Evolutionary conservation across 2,888 invertebrate genomes (phyloP), one percentile per base, ranked within the genome.

Genomic region (Antheraea assamensis): DNA sequence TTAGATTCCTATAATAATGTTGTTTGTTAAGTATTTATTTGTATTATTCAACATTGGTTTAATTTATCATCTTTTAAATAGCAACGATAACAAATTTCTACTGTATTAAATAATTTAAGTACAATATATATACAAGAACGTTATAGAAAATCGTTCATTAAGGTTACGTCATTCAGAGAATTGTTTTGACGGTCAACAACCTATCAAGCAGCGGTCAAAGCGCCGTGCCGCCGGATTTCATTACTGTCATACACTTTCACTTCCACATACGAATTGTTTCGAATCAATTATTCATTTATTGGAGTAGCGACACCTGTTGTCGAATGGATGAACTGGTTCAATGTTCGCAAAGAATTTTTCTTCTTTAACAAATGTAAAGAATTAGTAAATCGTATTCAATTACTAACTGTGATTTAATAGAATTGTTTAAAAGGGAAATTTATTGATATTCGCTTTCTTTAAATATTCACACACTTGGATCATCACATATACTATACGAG

Each of bases 141-240:
- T 68, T 24, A 35, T 61, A 55, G 68, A 68, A 55, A 72, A 72
- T 24, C 52, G 68, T 68, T 82, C 81, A 90, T 82, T 73, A 75
- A 77, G 82, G 81, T 92, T 92, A 92, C 92, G 82, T 91, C 86
- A 89, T 77, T 78, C 74, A 76, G 75, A 75, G 79, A 83, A 88
- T 82, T 82, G 82, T 87, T 92, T 92, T 92, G 93, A 88, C 91
- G 93, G 93, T 93, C 93, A 93, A 92, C 92, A 93, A 91, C 93
- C 93, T 88, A 75, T 79, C 70, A 84, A 83, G 82, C 87, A 85
- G 88, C 87, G 90, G 90, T 89, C 89, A 88, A 82, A 84, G 87
- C 86, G 84, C 85, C 81, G 83, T 82, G 83, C 88, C 86, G 86
- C 82, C 55, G 21, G 55, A 15, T 61, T 61, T 24, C 27, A 61